Percentiles rank a stretch among this genome's conserved stretches.
Conservation (phyloP, 2,888 invertebrate species). For the Epirrhoe tristata region DNA sequence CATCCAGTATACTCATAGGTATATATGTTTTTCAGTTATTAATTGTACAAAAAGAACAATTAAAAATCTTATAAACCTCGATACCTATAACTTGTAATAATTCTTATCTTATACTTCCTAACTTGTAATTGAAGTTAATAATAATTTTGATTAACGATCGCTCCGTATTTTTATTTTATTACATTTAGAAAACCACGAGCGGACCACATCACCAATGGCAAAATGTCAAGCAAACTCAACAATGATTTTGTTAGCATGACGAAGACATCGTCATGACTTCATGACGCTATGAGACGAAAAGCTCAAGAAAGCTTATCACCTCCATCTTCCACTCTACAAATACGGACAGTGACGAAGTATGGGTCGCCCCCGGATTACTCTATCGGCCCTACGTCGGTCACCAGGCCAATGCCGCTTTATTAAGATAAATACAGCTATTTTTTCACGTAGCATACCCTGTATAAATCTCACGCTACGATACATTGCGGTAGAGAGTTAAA, state of each 20-base stretch:
- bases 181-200: too few species aligned
- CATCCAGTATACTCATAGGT: too few species aligned
- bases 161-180: too few species aligned
- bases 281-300: too few species aligned
- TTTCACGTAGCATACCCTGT: conserved; percentile 49
- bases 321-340: conserved; percentile 24
- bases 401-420: conserved; percentile 62
- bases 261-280: background rate
- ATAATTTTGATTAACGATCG: too few species aligned
- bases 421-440: conserved; percentile 64
- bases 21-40: too few species aligned
- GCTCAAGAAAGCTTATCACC: conserved; percentile 5
- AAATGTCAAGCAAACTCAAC: background rate
- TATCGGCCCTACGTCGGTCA: conserved; percentile 62
- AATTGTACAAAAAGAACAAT: too few species aligned
- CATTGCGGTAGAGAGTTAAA: conserved; percentile 35
- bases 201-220: too few species aligned
- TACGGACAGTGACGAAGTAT: conserved; percentile 77
- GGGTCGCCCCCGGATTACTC: conserved; percentile 66
- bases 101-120: too few species aligned
- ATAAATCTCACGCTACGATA: conserved; percentile 41
- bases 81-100: too few species aligned
- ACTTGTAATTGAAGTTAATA: too few species aligned
- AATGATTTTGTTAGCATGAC: background rate
- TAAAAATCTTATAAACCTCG: too few species aligned